These are phyloP conservation scores for Lota lota DNA, from an alignment of 2,113 vertebrate species.

Conservation along the genomic window DNA sequence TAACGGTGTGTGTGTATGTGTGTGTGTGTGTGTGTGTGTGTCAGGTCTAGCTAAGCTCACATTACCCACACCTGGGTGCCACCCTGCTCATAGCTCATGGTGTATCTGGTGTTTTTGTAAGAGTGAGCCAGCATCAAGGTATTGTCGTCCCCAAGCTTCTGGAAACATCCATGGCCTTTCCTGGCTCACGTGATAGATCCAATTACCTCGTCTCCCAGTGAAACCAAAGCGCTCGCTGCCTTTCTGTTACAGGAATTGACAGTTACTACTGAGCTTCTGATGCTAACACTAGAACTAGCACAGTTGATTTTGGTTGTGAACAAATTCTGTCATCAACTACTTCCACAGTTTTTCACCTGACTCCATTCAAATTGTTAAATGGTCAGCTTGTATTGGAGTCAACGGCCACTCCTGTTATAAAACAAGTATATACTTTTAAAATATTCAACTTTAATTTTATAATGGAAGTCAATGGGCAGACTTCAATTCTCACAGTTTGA, in stretches of 20 bases:
- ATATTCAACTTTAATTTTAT: too few relatives aligned
- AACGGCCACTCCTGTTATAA: too few relatives aligned
- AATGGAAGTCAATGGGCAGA: too few relatives aligned
- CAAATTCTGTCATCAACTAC: too few relatives aligned
- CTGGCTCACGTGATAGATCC: background rate
- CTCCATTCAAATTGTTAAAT: too few relatives aligned
- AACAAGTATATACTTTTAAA: too few relatives aligned
- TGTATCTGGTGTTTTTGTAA: conserved; percentile 9
- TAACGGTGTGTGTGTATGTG: background rate
- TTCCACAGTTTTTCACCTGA: too few relatives aligned
- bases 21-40: background rate
- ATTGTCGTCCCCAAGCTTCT: conserved; percentile 20
- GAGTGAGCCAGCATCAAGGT: background rate
- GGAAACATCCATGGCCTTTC: conserved; percentile 16
- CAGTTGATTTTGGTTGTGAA: too few relatives aligned
- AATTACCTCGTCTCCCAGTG: background rate
- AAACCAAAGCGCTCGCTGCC: background rate
- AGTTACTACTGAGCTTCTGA: background rate
- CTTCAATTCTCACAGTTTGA: too few relatives aligned
- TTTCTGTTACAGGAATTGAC: background rate
- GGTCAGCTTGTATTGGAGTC: too few relatives aligned
- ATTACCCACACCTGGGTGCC: conserved; percentile 33
- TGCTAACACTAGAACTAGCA: too few relatives aligned
- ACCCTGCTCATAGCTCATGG: conserved; percentile 14
- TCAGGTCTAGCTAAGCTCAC: conserved; percentile 11